Evolutionary conservation across 2,113 vertebrate species (phyloP).

Genomic region (Copsychus sechellarum): DNA sequence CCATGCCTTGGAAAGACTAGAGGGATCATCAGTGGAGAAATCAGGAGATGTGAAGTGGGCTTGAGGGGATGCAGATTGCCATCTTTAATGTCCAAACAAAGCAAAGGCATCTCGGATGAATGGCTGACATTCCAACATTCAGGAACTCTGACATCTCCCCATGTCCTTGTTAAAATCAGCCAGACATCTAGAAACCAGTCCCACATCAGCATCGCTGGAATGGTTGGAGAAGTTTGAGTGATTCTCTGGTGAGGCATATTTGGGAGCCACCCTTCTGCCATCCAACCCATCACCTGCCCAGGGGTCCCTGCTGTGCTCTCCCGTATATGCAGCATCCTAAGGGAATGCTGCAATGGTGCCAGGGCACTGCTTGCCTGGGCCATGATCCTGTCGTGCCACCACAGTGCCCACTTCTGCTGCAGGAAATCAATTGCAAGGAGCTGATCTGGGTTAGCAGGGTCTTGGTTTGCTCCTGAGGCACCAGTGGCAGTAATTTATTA

Average conservation of each 20-base stretch:
- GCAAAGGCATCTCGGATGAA: not conserved
- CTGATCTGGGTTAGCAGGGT: not conserved
- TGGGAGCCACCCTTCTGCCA: not conserved
- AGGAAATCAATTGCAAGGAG: not conserved
- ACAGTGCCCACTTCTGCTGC: not conserved
- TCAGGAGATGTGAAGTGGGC: not conserved
- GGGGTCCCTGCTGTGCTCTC: not conserved
- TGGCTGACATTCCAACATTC: not conserved
- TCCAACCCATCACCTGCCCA: fast-evolving
- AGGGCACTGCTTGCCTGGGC: not conserved
- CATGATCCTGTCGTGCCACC: fast-evolving
- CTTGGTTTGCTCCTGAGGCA: not conserved
- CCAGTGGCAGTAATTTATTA: not conserved
- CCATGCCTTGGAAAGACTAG: not conserved
- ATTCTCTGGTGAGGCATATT: not conserved
- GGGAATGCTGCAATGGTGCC: not conserved
- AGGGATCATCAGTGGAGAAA: not conserved
- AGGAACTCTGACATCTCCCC: not conserved
- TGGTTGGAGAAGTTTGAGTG: not conserved
- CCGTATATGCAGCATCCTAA: fast-evolving
- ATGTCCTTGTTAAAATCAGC: not conserved
- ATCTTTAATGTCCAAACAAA: not conserved
- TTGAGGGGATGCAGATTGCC: not conserved
- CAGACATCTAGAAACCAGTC: not conserved
- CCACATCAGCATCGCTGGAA: not conserved